Percentiles rank a stretch among this genome's conserved stretches.
Evolutionary conservation across 2,888 invertebrate genomes (phyloP).

Genomic region (Himalopsyche kuldschensis): DNA sequence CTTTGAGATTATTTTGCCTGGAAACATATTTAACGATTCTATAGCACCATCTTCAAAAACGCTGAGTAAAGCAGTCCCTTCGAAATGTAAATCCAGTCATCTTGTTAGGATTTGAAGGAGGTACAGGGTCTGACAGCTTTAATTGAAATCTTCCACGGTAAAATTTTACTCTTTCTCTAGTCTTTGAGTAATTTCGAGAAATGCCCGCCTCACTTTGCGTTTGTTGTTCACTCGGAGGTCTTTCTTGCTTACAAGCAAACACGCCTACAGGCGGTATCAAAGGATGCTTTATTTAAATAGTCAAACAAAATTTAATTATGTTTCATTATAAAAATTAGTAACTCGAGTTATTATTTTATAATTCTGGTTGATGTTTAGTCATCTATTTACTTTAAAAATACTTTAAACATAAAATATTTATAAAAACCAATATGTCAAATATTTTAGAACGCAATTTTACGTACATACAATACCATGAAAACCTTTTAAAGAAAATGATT

Average conservation of each 20-base stretch:
- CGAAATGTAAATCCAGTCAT: conserved; percentile 35
- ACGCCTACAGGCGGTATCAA: not conserved
- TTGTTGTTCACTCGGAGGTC: not conserved
- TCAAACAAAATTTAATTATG: not conserved
- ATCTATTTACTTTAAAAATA: too few relatives aligned
- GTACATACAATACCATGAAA: too few relatives aligned
- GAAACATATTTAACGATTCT: conserved; percentile 21
- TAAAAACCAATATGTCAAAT: too few relatives aligned
- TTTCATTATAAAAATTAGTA: not conserved
- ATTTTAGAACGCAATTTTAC: too few relatives aligned
- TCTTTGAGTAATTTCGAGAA: conserved; percentile 14
- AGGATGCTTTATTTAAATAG: not conserved
- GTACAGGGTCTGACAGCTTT: conserved; percentile 25
- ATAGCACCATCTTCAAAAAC: not conserved
- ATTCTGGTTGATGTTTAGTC: too few relatives aligned
- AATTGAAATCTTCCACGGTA: conserved; percentile 33
- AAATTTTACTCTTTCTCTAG: conserved; percentile 36
- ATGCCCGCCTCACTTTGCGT: conserved; percentile 4
- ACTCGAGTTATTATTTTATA: not conserved
- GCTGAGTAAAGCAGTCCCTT: conserved; percentile 19
- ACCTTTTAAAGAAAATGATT: too few relatives aligned
- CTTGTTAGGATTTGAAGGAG: conserved; percentile 24
- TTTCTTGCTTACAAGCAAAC: not conserved
- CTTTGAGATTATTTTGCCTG: conserved; percentile 10
- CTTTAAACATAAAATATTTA: too few relatives aligned